Base-by-base conservation (phyloP, 1,140 invertebrate genomes). In the Polypedilum vanderplanki region DNA sequence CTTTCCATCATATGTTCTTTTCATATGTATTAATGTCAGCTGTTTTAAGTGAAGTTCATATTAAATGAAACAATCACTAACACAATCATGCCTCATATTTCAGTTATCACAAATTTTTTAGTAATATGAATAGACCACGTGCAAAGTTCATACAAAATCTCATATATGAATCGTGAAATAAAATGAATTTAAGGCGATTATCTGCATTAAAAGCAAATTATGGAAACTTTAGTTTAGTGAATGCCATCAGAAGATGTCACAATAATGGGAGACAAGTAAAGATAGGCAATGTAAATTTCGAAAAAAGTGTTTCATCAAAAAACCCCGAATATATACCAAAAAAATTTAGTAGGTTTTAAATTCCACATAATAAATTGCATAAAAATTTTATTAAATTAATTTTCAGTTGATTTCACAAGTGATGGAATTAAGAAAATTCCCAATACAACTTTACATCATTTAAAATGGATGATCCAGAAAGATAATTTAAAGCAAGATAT, bases 391-490 rank as follows among this genome's bases (percentile, higher is more conserved):
- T 75, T 74, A 74, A 46, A 76, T 78, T 5, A 73, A 40, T 40
- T 40, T 40, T 15, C 22, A 73, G 40, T n/a, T n/a, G 73, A 40
- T 82, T 75, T 80, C 84, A 75, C 80, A 83, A 18, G 76, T 65
- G 79, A 82, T 76, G 83, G 85, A 24, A 78, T 82, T 1, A 81
- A 84, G 41, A 80, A 85, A 74, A 78, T 88, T 73, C 86, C 89
- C 75, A 93, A 96, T 84, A 90, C 90, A 73, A 88, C 88, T n/a
- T 82, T 96, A 4, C 87, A 89, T 73, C 91, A 96, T 82, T 84
- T 97, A 78, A 86, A 91, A 88, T 97, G 95, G 95, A 96, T 97
- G 89, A 88, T 97, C 82, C 94, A 97, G 81, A 97, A 98, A 81
- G 95, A 98, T 84, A 80, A 89, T 20, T 83, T 99, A 1, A 90